Percentiles rank a stretch among this genome's conserved stretches.
Evolutionary conservation across 2,113 vertebrate genomes (phyloP).

Genomic region (Phyllostomus discolor): DNA sequence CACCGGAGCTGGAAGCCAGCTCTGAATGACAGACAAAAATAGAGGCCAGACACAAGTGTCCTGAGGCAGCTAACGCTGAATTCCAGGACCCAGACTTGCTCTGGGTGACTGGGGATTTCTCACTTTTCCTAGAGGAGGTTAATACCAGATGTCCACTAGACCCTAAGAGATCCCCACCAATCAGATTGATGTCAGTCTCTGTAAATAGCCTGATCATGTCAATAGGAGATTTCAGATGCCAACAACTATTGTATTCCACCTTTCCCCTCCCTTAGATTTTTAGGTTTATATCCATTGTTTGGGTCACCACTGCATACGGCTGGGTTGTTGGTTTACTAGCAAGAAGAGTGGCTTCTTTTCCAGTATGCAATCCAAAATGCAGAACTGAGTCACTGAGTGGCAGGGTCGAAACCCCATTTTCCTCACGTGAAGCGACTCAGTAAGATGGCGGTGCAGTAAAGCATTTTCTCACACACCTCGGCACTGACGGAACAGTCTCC

Average conservation of each 20-base stretch:
- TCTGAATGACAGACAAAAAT: slow-evolving; percentile 52
- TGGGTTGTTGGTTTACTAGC: slow-evolving; percentile 75
- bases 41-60: slow-evolving; percentile 59
- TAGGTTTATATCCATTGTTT: slow-evolving; percentile 69
- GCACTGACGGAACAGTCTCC: slow-evolving; percentile 75
- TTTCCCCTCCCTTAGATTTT: slow-evolving; percentile 67
- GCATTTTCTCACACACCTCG: slow-evolving; percentile 72
- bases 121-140: slow-evolving; percentile 66
- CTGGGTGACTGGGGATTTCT: slow-evolving; percentile 64
- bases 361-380: slow-evolving; percentile 79
- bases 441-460: slow-evolving; percentile 69
- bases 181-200: slow-evolving; percentile 59
- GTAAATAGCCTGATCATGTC: slow-evolving; percentile 58
- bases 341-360: slow-evolving; percentile 79
- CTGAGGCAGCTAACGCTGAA: slow-evolving; percentile 61
- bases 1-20: slow-evolving; percentile 48
- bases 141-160: slow-evolving; percentile 68
- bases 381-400: slow-evolving; percentile 78
- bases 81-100: slow-evolving; percentile 70
- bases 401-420: slow-evolving; percentile 73
- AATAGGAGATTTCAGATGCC: slow-evolving; percentile 69
- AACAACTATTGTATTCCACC: slow-evolving; percentile 63
- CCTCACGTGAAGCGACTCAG: slow-evolving; percentile 79
- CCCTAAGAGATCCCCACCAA: slow-evolving; percentile 72
- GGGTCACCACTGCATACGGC: slow-evolving; percentile 75